Conservation (phyloP, 2,797 vertebrate genomes). For the Rhadinocentrus ornatus region DNA sequence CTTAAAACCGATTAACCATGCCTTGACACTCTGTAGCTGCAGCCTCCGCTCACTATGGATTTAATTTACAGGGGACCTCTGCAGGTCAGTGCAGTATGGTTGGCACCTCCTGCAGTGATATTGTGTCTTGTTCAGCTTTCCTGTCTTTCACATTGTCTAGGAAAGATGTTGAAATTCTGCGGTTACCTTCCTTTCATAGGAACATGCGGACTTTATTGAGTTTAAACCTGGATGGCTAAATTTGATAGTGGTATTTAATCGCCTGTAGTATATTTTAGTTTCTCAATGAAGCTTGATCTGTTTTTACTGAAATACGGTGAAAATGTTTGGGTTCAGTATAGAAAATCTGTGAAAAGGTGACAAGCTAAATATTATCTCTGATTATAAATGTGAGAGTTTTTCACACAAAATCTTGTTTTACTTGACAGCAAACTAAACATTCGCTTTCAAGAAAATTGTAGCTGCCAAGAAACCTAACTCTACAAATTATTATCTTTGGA, state of each 20-base stretch:
- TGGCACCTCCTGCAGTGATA: conserved; percentile 70
- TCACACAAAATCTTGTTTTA: conserved; percentile 56
- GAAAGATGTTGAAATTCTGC: conserved; percentile 55
- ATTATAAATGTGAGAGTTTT: conserved; percentile 58
- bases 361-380: conserved; percentile 66
- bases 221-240: conserved; percentile 21
- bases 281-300: conserved; percentile 41
- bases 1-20: conserved; percentile 72
- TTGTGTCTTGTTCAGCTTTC: conserved; percentile 63
- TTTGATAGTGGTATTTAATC: conserved; percentile 36
- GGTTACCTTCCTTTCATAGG: conserved; percentile 17
- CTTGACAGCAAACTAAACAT: conserved; percentile 66
- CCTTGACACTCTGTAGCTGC: conserved; percentile 50
- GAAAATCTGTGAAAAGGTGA: conserved; percentile 59
- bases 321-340: conserved; percentile 45
- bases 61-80: conserved; percentile 74
- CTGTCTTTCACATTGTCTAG: conserved; percentile 56
- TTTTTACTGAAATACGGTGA: conserved; percentile 34
- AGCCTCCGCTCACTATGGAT: conserved; percentile 51
- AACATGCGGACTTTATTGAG: conserved; percentile 28
- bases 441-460: conserved; percentile 31
- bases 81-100: conserved; percentile 62
- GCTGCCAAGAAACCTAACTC: conserved; percentile 48
- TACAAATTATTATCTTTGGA: conserved; percentile 63
- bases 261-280: conserved; percentile 26